Evolutionary conservation across 2,888 invertebrate species (phyloP).

Genomic region (Ecdyonurus torrentis): DNA sequence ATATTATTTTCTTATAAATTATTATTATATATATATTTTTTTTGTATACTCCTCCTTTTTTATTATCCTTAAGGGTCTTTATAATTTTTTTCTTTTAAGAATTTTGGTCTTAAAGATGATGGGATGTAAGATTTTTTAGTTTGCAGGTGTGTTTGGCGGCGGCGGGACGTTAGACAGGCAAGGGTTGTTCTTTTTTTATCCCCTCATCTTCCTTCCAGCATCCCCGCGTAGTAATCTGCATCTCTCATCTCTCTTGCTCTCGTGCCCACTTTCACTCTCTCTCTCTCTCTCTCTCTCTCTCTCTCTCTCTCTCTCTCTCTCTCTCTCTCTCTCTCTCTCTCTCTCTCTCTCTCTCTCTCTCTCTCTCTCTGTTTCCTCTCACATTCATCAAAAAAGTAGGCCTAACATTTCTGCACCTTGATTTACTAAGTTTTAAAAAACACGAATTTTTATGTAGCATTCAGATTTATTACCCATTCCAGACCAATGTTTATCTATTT

Average conservation of each 20-base stretch:
- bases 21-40: not conserved
- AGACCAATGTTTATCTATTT: too few relatives aligned
- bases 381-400: not conserved
- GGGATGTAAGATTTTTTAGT: not conserved
- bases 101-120: not conserved
- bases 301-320: too few relatives aligned
- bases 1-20: not conserved
- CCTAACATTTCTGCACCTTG: not conserved
- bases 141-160: not conserved
- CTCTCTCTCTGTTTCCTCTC: not conserved
- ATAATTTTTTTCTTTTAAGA: not conserved
- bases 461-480: too few relatives aligned
- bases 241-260: not conserved
- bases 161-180: not conserved
- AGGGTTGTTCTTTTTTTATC: not conserved
- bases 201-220: not conserved
- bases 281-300: too few relatives aligned
- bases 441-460: too few relatives aligned
- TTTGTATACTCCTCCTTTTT: not conserved
- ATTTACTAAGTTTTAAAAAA: not conserved
- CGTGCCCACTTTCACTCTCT: not conserved
- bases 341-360: not conserved
- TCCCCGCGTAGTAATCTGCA: not conserved
- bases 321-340: not conserved
- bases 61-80: not conserved